phyloP scores from a whole-genome alignment of 1,140 invertebrate species.

The Magallana ariakensis region DNA sequence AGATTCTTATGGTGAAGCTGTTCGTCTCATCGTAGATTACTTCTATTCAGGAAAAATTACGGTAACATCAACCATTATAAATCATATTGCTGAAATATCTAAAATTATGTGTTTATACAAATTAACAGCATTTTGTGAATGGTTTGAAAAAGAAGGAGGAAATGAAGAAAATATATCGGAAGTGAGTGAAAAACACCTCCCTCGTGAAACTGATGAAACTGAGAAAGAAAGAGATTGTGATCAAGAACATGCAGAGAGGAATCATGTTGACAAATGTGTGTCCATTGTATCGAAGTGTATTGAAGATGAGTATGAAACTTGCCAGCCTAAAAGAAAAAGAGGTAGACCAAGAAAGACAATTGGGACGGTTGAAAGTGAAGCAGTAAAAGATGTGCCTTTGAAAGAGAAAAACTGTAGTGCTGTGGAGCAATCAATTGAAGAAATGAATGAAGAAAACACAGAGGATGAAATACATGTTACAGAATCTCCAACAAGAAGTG shows the following conservation, averaged over 20 bases:
- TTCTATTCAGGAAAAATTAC: slow-evolving; percentile 77
- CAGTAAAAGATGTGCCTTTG: slow-evolving; percentile 21
- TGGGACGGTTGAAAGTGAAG: slow-evolving; percentile 42
- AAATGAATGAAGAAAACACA: slow-evolving; percentile 39
- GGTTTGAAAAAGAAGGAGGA: slow-evolving; percentile 59
- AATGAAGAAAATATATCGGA: background rate
- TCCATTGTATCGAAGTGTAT: background rate
- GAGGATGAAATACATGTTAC: slow-evolving; percentile 33
- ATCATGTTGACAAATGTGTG: background rate
- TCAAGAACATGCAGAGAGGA: background rate
- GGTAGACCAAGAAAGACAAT: slow-evolving; percentile 58
- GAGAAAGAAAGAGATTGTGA: background rate
- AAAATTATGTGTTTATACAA: slow-evolving; percentile 74
- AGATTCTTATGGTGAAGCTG: slow-evolving; percentile 68
- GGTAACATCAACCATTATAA: slow-evolving; percentile 63
- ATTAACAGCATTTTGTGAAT: slow-evolving; percentile 67
- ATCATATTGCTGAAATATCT: slow-evolving; percentile 75
- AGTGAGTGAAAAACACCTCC: background rate
- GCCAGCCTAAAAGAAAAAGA: slow-evolving; percentile 46
- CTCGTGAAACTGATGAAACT: background rate
- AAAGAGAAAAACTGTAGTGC: slow-evolving; percentile 33
- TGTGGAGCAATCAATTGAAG: slow-evolving; percentile 25
- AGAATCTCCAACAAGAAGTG: slow-evolving; percentile 27
- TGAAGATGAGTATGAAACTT: background rate
- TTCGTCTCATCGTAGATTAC: slow-evolving; percentile 76